Evolutionary conservation across 2,797 vertebrate genomes (phyloP).

Genomic region (Rhynchotus rufescens): DNA sequence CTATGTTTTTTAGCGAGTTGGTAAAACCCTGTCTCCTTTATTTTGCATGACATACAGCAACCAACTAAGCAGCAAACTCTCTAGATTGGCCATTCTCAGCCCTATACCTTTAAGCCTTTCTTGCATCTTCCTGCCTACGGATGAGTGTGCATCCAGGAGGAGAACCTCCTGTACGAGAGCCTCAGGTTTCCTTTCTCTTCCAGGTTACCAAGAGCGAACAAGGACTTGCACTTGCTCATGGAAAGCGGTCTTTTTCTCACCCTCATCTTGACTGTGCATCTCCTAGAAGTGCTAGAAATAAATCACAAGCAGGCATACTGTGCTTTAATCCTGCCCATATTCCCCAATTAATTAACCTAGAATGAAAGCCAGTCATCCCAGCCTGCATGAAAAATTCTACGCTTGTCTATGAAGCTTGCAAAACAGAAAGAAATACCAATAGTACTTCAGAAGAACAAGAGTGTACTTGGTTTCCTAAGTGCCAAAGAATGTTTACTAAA

Average conservation of each 20-base stretch:
- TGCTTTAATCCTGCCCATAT: not conserved
- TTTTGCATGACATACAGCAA: not conserved
- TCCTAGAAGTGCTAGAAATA: conserved; percentile 6
- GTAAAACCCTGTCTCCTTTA: not conserved
- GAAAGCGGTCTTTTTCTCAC: not conserved
- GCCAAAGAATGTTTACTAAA: not conserved
- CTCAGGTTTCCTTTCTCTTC: not conserved
- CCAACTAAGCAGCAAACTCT: not conserved
- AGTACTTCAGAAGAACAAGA: not conserved
- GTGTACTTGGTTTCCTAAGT: accelerated
- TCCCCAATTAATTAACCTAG: conserved; percentile 44
- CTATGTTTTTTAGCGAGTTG: not conserved
- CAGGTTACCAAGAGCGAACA: not conserved
- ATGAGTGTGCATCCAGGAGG: not conserved
- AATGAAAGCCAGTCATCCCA: not conserved
- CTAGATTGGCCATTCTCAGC: not conserved
- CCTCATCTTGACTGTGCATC: not conserved
- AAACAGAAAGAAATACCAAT: not conserved
- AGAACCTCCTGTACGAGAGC: not conserved
- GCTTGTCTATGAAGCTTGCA: not conserved
- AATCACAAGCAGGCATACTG: not conserved
- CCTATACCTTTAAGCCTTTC: not conserved
- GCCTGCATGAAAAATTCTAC: conserved; percentile 9
- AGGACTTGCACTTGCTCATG: not conserved
- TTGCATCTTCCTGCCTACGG: not conserved